Percentiles rank a stretch among this genome's conserved stretches.
phyloP scores from a whole-genome alignment of 2,888 invertebrate genomes.

The Agriopis leucophaearia region DNA sequence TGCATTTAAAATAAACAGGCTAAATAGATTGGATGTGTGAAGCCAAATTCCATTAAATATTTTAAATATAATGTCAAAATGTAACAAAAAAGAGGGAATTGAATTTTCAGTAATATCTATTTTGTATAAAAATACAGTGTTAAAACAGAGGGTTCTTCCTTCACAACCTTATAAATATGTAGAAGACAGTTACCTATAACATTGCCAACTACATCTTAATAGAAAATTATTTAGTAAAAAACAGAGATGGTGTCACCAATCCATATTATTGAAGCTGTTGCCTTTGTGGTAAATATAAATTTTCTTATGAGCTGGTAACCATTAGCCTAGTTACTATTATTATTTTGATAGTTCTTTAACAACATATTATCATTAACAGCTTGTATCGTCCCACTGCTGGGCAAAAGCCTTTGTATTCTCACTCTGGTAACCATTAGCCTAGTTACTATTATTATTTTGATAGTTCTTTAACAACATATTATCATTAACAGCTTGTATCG shows the following conservation, averaged over 20 bases:
- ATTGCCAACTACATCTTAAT: background rate
- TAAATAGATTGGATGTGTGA: background rate
- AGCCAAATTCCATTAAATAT: background rate
- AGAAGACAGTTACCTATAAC: background rate
- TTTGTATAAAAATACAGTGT: background rate
- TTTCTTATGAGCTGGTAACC: background rate
- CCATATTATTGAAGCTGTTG: conserved; percentile 55
- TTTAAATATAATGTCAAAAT: background rate
- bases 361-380: too few relatives aligned
- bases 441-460: too few relatives aligned
- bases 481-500: too few relatives aligned
- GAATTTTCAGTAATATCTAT: background rate
- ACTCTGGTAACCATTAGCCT: too few relatives aligned
- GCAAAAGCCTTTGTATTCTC: too few relatives aligned
- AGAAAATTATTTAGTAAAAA: conserved; percentile 4
- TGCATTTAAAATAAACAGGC: background rate
- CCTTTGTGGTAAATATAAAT: conserved; percentile 56
- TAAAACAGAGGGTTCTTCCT: background rate
- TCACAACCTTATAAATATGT: conserved; percentile 17
- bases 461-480: too few relatives aligned
- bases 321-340: background rate
- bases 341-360: too few relatives aligned
- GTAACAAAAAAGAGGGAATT: background rate
- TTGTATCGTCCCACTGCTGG: too few relatives aligned
- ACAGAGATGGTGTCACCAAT: conserved; percentile 53